phyloP scores from a whole-genome alignment of 2,113 vertebrate species.

The Cephalopholis sonnerati region DNA sequence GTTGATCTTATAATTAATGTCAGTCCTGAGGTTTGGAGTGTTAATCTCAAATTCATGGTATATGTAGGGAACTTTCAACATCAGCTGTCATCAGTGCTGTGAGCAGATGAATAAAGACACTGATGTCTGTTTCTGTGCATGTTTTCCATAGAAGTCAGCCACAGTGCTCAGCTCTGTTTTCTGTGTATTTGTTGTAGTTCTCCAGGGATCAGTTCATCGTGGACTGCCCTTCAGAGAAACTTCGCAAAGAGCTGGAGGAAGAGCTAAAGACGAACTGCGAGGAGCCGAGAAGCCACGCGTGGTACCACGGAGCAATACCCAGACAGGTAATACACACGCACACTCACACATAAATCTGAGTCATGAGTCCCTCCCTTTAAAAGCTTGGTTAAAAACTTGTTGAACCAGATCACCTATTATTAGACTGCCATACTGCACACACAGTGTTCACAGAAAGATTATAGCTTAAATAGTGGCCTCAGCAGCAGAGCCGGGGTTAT shows the following conservation, averaged over 20 bases:
- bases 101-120: not conserved
- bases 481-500: slow-evolving; percentile 7
- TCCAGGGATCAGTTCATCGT: slow-evolving; percentile 93
- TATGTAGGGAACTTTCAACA: not conserved
- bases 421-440: slow-evolving; percentile 22
- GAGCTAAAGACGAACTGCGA: slow-evolving; percentile 93
- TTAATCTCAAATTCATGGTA: not conserved
- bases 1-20: not conserved
- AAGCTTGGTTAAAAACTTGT: slow-evolving; percentile 65
- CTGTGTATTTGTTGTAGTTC: slow-evolving; percentile 84
- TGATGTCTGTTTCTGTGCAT: not conserved
- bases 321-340: slow-evolving; percentile 89
- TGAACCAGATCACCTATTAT: slow-evolving; percentile 70
- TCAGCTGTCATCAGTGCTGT: not conserved
- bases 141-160: not conserved
- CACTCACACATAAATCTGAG: slow-evolving; percentile 29
- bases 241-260: slow-evolving; percentile 94
- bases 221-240: slow-evolving; percentile 92
- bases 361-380: slow-evolving; percentile 53
- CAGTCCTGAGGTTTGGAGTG: not conserved
- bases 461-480: slow-evolving; percentile 36
- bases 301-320: slow-evolving; percentile 97
- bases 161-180: not conserved
- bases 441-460: slow-evolving; percentile 47
- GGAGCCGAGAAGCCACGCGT: slow-evolving; percentile 94